Evolutionary conservation across 2,888 invertebrate species (phyloP).

Genomic region (Oscheius sp.): DNA sequence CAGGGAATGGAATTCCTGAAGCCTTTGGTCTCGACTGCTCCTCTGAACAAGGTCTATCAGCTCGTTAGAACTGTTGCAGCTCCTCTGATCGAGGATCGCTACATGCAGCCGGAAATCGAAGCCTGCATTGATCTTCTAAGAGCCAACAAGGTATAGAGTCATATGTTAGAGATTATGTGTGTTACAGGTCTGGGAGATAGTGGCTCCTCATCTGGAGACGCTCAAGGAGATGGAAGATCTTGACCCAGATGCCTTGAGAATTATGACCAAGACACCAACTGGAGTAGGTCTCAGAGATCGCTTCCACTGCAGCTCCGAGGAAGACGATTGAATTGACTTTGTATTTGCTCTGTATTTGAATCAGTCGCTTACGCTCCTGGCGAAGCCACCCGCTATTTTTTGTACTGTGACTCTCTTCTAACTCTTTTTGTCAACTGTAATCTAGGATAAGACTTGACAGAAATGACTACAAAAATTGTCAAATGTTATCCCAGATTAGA

Average conservation of each 20-base stretch:
- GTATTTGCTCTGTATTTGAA: no score
- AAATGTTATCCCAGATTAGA: no score
- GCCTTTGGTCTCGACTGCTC: constrained; percentile 79
- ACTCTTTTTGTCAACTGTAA: no score
- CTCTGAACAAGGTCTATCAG: constrained; percentile 80
- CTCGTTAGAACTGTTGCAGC: constrained; percentile 78
- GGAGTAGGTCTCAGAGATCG: constrained; percentile 49
- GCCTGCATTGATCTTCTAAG: constrained; percentile 77
- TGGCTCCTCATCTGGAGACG: constrained; percentile 76
- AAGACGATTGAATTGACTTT: no score
- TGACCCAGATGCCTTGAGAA: constrained; percentile 71
- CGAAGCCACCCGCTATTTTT: no score
- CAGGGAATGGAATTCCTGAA: constrained; percentile 81
- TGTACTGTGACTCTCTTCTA: no score
- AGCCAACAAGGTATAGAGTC: constrained; percentile 74
- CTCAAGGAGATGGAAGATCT: constrained; percentile 71
- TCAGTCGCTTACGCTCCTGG: no score
- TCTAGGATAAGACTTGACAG: no score
- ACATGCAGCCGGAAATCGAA: constrained; percentile 81
- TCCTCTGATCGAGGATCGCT: constrained; percentile 80
- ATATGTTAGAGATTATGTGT: background rate
- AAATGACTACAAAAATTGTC: no score
- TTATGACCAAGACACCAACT: constrained; percentile 59
- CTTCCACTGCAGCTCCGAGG: background rate
- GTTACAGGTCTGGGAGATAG: constrained; percentile 77